A percentile compares a stretch with the other conserved stretches of the same genome.
These are phyloP conservation scores for Anastrepha obliqua DNA, from an alignment of 1,140 invertebrate species.

Conservation along the genomic window DNA sequence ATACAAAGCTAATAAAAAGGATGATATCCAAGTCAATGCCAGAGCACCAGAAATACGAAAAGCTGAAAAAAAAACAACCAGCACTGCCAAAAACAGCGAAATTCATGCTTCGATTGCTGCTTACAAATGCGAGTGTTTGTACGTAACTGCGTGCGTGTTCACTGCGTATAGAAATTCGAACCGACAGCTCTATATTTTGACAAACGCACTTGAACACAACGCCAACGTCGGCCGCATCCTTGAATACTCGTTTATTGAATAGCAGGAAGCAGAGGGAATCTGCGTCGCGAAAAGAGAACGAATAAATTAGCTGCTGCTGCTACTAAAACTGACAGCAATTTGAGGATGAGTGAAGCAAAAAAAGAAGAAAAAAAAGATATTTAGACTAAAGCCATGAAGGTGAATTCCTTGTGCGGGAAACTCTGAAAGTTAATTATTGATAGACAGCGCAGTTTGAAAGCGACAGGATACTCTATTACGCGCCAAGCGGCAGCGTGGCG, in stretches of 20 bases:
- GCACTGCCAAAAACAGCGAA: neutral
- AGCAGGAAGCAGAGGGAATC: neutral
- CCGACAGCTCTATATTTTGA: neutral
- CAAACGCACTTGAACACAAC: neutral
- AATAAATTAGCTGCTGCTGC: neutral
- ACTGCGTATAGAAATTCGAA: neutral
- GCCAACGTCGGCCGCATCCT: neutral
- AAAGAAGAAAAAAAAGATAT: too few species aligned
- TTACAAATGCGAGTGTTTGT: neutral
- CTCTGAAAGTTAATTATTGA: conserved; percentile 15
- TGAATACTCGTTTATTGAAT: neutral
- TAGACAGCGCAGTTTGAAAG: conserved; percentile 7
- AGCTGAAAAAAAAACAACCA: neutral
- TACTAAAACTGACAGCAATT: neutral
- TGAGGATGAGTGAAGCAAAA: neutral
- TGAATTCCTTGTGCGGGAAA: neutral
- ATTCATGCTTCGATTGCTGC: neutral
- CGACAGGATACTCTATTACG: neutral
- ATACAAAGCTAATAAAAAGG: neutral
- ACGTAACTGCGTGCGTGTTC: neutral
- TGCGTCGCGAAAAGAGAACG: neutral
- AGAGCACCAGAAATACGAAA: neutral
- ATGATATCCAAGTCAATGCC: neutral
- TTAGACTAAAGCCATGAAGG: too few species aligned
- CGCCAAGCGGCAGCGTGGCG: neutral